Evolutionary conservation across 2,888 invertebrate species (phyloP).

Genomic region (Phengaris arion): DNA sequence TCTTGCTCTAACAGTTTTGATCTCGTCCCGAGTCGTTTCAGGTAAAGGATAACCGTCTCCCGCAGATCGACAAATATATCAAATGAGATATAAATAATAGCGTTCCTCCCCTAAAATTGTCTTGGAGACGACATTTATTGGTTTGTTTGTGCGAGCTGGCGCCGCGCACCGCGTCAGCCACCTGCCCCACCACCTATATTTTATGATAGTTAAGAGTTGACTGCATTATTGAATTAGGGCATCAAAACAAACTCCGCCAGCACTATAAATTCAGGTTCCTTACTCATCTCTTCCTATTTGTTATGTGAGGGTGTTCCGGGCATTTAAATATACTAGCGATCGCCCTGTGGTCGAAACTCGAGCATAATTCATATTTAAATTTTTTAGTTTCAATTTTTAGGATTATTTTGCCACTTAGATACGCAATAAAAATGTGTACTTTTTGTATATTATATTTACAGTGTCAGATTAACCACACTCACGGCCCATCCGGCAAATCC

Average conservation of each 20-base stretch:
- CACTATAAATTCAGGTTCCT: slow-evolving; percentile 8
- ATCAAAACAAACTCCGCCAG: slow-evolving; percentile 19
- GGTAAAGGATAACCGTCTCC: slow-evolving; percentile 32
- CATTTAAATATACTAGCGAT: not conserved
- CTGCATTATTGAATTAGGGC: slow-evolving; percentile 33
- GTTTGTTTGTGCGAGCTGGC: slow-evolving; percentile 62
- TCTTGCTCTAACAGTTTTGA: not conserved
- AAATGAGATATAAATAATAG: slow-evolving; percentile 64
- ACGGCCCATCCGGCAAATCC: too few species aligned
- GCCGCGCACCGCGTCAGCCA: slow-evolving; percentile 60
- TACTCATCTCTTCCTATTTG: slow-evolving; percentile 13
- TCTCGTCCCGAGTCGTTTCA: not conserved
- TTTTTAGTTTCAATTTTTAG: too few species aligned
- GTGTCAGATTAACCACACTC: too few species aligned
- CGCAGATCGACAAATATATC: slow-evolving; percentile 37
- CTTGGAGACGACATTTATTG: slow-evolving; percentile 62
- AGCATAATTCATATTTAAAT: too few species aligned
- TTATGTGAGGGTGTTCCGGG: not conserved
- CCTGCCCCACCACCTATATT: slow-evolving; percentile 47
- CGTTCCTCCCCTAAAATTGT: slow-evolving; percentile 57
- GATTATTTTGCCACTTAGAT: too few species aligned
- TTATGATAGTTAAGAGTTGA: slow-evolving; percentile 36
- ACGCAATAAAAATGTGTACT: too few species aligned
- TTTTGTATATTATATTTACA: too few species aligned
- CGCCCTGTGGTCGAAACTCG: too few species aligned